These are phyloP conservation scores for Phengaris arion DNA, from an alignment of 2,888 invertebrate genomes.

Conservation along the genomic window DNA sequence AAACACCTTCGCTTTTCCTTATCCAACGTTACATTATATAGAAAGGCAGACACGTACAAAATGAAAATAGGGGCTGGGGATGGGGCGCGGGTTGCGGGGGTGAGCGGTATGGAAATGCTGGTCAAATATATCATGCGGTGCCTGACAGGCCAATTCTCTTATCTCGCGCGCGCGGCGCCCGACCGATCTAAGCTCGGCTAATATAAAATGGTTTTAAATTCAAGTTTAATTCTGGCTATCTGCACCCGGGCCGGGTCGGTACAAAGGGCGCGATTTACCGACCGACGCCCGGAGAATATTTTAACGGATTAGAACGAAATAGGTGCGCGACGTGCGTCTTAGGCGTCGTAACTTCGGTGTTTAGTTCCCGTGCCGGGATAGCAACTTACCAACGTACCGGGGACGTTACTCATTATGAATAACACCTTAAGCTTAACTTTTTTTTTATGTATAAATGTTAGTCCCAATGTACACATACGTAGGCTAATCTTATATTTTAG, in stretches of 20 bases:
- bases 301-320: constrained; percentile 37
- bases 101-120: constrained; percentile 87
- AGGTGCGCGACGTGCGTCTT: constrained; percentile 31
- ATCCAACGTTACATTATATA: constrained; percentile 76
- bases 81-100: constrained; percentile 44
- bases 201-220: constrained; percentile 81
- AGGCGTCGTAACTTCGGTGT: constrained; percentile 29
- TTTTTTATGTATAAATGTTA: background rate
- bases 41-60: constrained; percentile 77
- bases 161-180: constrained; percentile 82
- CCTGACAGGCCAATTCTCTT: constrained; percentile 94
- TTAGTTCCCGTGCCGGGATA: constrained; percentile 16
- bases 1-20: constrained; percentile 60
- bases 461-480: background rate
- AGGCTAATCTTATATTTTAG: background rate
- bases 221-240: constrained; percentile 79
- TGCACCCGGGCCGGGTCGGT: constrained; percentile 62
- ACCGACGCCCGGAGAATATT: constrained; percentile 72
- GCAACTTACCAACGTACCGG: background rate
- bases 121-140: constrained; percentile 93
- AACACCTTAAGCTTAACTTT: background rate
- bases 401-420: background rate
- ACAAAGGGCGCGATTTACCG: constrained; percentile 76
- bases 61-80: constrained; percentile 69
- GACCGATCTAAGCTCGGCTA: constrained; percentile 80